Evolutionary conservation across 2,888 invertebrate genomes (phyloP).

Genomic region (Entomobrya multifasciata): DNA sequence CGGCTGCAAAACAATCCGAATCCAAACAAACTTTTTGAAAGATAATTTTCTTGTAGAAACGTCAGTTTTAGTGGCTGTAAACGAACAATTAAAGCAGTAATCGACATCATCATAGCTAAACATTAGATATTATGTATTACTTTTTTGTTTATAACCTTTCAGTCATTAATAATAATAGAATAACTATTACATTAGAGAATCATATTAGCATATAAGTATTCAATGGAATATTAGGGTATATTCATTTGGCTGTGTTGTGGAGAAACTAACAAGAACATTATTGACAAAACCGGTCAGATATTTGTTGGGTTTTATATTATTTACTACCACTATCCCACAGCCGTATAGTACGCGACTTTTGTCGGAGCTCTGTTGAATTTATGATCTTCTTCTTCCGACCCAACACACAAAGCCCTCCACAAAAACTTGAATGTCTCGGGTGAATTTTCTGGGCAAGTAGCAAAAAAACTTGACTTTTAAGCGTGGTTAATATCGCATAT

Average conservation of each 20-base stretch:
- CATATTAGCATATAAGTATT: conserved; percentile 6
- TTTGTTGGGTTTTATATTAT: conserved; percentile 64
- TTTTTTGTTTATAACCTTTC: conserved; percentile 8
- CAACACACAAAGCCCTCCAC: conserved; percentile 39
- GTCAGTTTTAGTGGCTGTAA: conserved; percentile 44
- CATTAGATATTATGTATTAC: conserved; percentile 15
- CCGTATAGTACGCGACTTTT: neutral
- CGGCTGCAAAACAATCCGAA: conserved; percentile 53
- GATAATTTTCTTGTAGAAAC: conserved; percentile 46
- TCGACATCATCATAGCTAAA: neutral
- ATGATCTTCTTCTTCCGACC: conserved; percentile 48
- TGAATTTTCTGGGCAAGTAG: conserved; percentile 6
- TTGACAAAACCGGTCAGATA: conserved; percentile 71
- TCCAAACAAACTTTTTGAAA: conserved; percentile 34
- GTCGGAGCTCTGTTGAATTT: conserved; percentile 32
- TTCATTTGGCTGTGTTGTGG: neutral
- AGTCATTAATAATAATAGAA: conserved; percentile 25
- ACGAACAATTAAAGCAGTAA: conserved; percentile 55
- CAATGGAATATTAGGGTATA: neutral
- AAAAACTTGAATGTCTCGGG: conserved; percentile 33
- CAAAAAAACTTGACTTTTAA: conserved; percentile 53
- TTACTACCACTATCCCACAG: conserved; percentile 50
- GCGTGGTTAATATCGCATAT: conserved; percentile 36
- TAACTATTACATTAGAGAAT: neutral
- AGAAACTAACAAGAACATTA: conserved; percentile 36